phyloP scores from a whole-genome alignment of 2,113 vertebrate species.

The Tragulus kanchil region DNA sequence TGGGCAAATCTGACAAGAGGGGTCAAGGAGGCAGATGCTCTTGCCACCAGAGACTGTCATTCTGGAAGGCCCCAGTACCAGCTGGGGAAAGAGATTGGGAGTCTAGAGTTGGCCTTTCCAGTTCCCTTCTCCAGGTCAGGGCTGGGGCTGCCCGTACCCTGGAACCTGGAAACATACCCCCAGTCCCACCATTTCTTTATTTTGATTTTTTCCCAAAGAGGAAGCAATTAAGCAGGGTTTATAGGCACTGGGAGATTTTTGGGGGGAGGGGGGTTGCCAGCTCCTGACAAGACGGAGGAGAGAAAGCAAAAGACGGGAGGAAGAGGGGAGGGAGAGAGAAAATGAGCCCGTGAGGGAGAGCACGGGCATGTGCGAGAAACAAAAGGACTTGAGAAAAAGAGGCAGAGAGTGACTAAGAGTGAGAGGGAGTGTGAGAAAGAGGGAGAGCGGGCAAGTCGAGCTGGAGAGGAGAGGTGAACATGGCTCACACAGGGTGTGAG shows the following conservation, averaged over 20 bases:
- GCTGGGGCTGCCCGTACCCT: not conserved
- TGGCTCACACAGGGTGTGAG: not conserved
- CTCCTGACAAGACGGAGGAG: slow-evolving; percentile 71
- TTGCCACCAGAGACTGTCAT: not conserved
- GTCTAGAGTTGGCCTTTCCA: not conserved
- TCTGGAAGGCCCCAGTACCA: not conserved
- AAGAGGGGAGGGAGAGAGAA: slow-evolving; percentile 76
- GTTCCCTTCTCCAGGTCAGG: not conserved
- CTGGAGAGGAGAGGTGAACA: slow-evolving; percentile 46
- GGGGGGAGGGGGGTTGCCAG: not conserved
- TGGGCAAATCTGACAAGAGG: slow-evolving; percentile 40
- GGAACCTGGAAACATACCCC: slow-evolving; percentile 67
- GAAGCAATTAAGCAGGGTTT: slow-evolving; percentile 82
- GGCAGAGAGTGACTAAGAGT: slow-evolving; percentile 78
- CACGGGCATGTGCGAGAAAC: slow-evolving; percentile 78
- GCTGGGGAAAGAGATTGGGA: slow-evolving; percentile 4
- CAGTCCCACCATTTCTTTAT: slow-evolving; percentile 69
- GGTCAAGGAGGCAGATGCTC: slow-evolving; percentile 3
- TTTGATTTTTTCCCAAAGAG: slow-evolving; percentile 80
- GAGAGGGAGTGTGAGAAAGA: slow-evolving; percentile 73
- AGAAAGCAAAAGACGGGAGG: slow-evolving; percentile 74
- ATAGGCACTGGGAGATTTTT: slow-evolving; percentile 68
- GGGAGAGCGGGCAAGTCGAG: slow-evolving; percentile 22
- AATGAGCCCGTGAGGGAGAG: slow-evolving; percentile 75
- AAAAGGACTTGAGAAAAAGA: slow-evolving; percentile 83